Conservation (phyloP, 2,797 vertebrate species). For the Monodelphis domestica region DNA sequence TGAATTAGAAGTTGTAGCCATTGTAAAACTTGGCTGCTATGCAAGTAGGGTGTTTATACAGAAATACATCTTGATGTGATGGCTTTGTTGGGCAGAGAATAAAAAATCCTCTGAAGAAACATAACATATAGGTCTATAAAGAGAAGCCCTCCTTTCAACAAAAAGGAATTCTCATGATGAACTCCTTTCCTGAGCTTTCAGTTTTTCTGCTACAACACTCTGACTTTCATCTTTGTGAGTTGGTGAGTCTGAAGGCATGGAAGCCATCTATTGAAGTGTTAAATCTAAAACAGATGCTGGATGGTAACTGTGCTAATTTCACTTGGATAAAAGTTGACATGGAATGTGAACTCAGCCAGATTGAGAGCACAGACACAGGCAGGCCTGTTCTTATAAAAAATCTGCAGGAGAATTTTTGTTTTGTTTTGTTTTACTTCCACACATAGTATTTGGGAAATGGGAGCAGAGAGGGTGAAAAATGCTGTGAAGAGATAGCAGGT, state of each 20-base stretch:
- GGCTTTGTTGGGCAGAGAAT: not conserved
- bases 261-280: conserved; percentile 63
- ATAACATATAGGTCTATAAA: conserved; percentile 47
- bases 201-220: conserved; percentile 64
- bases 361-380: not conserved
- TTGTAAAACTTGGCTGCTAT: not conserved
- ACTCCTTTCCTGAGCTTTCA: conserved; percentile 61
- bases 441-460: not conserved
- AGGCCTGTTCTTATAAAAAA: not conserved
- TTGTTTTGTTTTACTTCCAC: not conserved
- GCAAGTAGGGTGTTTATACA: conserved; percentile 1
- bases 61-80: conserved; percentile 47
- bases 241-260: conserved; percentile 63
- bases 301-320: conserved; percentile 70
- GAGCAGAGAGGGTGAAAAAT: not conserved
- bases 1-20: not conserved
- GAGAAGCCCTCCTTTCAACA: conserved; percentile 60
- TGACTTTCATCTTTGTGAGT: conserved; percentile 79
- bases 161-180: conserved; percentile 57
- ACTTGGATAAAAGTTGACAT: conserved; percentile 67
- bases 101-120: conserved; percentile 6
- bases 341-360: conserved; percentile 45
- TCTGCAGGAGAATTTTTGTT: not conserved
- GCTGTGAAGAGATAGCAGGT: not conserved
- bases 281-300: conserved; percentile 64